Evolutionary conservation across 2,888 invertebrate species (phyloP).

Genomic region (Aleiodes alternator): DNA sequence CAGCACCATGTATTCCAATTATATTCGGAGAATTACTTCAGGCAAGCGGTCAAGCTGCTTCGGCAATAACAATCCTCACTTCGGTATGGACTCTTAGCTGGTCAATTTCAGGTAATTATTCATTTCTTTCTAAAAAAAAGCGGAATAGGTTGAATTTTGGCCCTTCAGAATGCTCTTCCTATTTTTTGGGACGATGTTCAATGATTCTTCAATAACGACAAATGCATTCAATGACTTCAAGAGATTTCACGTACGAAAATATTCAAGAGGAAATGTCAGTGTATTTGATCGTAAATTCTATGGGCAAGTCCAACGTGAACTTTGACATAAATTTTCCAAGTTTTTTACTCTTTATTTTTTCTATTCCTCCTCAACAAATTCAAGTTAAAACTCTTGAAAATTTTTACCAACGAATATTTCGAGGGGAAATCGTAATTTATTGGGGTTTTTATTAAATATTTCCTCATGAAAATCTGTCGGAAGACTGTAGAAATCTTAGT

Average conservation of each 20-base stretch:
- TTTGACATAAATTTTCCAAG: background rate
- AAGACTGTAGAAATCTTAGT: too few relatives aligned
- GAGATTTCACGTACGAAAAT: too few relatives aligned
- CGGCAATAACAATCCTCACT: constrained; percentile 83
- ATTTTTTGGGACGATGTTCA: background rate
- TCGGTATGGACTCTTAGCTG: constrained; percentile 82
- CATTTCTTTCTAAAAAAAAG: too few relatives aligned
- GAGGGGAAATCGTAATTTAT: too few relatives aligned
- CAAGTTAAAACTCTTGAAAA: background rate
- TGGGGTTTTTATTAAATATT: too few relatives aligned
- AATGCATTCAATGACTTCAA: too few relatives aligned
- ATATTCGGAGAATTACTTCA: constrained; percentile 83
- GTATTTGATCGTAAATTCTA: too few relatives aligned
- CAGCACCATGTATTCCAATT: constrained; percentile 83
- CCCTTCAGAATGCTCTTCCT: constrained; percentile 50
- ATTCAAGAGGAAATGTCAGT: too few relatives aligned
- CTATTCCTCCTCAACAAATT: background rate
- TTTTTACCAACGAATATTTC: background rate
- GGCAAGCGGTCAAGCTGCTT: constrained; percentile 81
- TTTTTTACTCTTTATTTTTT: background rate
- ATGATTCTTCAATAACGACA: too few relatives aligned
- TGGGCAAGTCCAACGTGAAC: too few relatives aligned
- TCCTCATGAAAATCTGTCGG: too few relatives aligned
- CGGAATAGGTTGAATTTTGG: too few relatives aligned
- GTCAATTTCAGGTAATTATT: constrained; percentile 78